Evolutionary conservation across 1,140 invertebrate species (phyloP).

Genomic region (Temnothorax nylanderi): DNA sequence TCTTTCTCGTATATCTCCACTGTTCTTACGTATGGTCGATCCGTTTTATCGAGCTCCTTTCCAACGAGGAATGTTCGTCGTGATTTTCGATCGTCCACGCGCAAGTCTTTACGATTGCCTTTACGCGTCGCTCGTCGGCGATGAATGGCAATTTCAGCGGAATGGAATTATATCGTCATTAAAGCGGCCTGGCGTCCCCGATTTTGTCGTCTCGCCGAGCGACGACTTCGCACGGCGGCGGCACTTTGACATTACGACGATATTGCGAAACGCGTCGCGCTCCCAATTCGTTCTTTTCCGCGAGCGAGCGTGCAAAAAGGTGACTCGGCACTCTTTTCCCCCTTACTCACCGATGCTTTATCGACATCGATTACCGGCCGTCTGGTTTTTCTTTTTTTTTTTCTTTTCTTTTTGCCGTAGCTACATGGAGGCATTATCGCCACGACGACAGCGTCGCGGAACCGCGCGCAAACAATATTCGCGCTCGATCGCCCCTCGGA

Average conservation of each 20-base stretch:
- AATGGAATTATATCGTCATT: constrained; percentile 66
- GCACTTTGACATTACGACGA: constrained; percentile 24
- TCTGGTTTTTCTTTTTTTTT: neutral
- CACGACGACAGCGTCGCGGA: constrained; percentile 45
- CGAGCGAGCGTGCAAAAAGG: neutral
- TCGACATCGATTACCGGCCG: constrained; percentile 68
- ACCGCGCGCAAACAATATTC: constrained; percentile 64
- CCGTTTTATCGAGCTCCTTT: constrained; percentile 58
- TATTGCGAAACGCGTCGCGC: constrained; percentile 14
- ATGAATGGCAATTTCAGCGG: constrained; percentile 68
- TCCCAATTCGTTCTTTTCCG: constrained; percentile 23
- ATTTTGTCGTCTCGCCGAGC: constrained; percentile 57
- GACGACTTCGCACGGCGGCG: constrained; percentile 15
- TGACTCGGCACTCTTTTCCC: constrained; percentile 16
- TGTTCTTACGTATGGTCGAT: constrained; percentile 58
- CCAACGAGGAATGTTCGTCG: constrained; percentile 52
- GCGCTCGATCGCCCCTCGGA: constrained; percentile 60
- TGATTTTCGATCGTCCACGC: constrained; percentile 65
- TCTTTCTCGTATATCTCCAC: constrained; percentile 5
- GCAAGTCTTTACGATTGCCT: constrained; percentile 60
- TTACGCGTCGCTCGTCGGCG: constrained; percentile 65
- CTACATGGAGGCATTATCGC: constrained; percentile 53
- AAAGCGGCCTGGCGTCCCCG: constrained; percentile 36
- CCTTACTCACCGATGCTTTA: constrained; percentile 52
- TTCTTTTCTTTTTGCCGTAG: constrained; percentile 61